Evolutionary conservation across 2,888 invertebrate genomes (phyloP).

Genomic region (Rhamnusium bicolor): DNA sequence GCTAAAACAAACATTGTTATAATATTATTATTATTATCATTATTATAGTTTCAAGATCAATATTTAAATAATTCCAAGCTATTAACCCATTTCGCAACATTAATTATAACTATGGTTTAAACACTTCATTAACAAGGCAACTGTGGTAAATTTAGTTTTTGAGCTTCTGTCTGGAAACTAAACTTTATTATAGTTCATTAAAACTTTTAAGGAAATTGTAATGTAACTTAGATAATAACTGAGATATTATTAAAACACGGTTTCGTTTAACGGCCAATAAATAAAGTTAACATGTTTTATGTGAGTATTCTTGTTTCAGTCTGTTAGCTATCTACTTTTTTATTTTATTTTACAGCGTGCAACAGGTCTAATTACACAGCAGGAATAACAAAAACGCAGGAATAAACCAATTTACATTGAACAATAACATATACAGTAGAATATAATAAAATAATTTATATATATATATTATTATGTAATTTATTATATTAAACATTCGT

Average conservation of each 20-base stretch:
- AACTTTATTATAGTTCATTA: slow-evolving; percentile 23
- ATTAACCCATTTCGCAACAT: background rate
- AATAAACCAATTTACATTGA: too few species aligned
- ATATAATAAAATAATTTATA: too few species aligned
- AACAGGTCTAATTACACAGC: too few species aligned
- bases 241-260: slow-evolving; percentile 13
- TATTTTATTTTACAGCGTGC: too few species aligned
- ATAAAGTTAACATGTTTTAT: background rate
- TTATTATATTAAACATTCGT: too few species aligned
- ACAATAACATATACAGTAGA: too few species aligned
- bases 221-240: slow-evolving; percentile 1
- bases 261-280: background rate
- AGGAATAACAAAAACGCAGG: too few species aligned
- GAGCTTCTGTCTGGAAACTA: background rate
- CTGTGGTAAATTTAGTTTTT: slow-evolving; percentile 5
- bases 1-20: too few species aligned
- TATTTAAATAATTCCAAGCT: background rate
- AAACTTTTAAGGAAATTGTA: slow-evolving; percentile 15
- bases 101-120: slow-evolving; percentile 4
- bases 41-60: background rate
- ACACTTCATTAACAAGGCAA: background rate
- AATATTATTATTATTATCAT: too few species aligned
- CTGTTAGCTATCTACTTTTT: too few species aligned
- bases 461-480: too few species aligned
- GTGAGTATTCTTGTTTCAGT: too few species aligned